phyloP scores from a whole-genome alignment of 2,797 vertebrate genomes.

The Chelon labrosus region DNA sequence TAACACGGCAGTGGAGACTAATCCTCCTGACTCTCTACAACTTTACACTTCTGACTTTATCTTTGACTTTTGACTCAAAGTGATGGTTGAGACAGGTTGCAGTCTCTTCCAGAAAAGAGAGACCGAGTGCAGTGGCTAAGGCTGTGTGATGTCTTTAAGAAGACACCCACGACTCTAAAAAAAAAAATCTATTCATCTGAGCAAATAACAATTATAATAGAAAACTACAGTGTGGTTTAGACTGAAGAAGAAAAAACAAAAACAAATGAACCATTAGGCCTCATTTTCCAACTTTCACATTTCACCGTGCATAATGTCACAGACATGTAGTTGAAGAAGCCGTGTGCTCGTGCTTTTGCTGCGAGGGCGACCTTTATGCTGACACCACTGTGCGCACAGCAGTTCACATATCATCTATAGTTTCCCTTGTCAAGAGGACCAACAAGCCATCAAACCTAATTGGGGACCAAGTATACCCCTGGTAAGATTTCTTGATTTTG shows the following conservation, averaged over 20 bases:
- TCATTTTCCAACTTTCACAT: background rate
- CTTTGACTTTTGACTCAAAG: background rate
- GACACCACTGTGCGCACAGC: background rate
- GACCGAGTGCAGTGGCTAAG: background rate
- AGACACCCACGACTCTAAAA: background rate
- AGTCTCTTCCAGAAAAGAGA: background rate
- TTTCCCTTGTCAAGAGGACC: slow-evolving; percentile 12
- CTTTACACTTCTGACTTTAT: background rate
- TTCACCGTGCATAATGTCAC: slow-evolving; percentile 4
- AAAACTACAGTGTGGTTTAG: no score
- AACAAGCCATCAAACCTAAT: slow-evolving; percentile 39
- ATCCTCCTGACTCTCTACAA: background rate
- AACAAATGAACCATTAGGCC: background rate
- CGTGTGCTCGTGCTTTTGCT: background rate
- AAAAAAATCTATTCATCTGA: background rate
- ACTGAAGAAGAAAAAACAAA: background rate
- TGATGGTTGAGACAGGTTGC: background rate
- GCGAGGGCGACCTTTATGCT: slow-evolving; percentile 45
- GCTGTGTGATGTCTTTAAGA: slow-evolving; percentile 25
- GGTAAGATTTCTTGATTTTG: slow-evolving; percentile 6
- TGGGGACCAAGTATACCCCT: slow-evolving; percentile 19
- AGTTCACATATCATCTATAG: slow-evolving; percentile 8
- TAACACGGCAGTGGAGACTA: background rate
- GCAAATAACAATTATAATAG: background rate
- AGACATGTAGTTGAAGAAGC: background rate